Conservation (phyloP, 1,140 invertebrate genomes). For the Trichonephila clavipes region DNA sequence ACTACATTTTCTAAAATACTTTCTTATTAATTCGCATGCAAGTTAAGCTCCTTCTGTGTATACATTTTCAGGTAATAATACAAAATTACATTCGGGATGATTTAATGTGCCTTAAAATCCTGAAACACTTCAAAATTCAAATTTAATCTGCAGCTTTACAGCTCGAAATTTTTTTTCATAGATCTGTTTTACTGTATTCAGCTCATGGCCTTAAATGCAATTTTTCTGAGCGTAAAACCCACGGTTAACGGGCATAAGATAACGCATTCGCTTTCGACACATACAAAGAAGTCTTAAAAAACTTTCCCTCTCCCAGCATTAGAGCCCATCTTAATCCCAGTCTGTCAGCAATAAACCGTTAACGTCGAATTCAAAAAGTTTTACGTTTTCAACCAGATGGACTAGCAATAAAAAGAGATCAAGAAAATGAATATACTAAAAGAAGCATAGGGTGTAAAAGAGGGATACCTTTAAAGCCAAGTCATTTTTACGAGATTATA, state of each 20-base stretch:
- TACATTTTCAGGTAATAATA: too few relatives aligned
- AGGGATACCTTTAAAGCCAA: background rate
- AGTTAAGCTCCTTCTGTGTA: too few relatives aligned
- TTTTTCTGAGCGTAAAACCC: background rate
- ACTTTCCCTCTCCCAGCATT: background rate
- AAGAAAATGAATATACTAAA: background rate
- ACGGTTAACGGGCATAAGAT: background rate
- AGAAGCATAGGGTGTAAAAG: background rate
- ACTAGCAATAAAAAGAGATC: background rate
- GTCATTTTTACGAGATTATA: background rate
- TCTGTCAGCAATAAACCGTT: conserved; percentile 34
- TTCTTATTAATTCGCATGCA: too few relatives aligned
- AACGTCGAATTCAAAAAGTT: background rate
- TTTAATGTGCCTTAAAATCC: too few relatives aligned
- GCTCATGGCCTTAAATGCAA: background rate
- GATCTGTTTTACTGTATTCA: background rate
- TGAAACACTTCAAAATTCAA: background rate
- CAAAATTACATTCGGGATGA: too few relatives aligned
- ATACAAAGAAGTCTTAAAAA: background rate
- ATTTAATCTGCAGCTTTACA: background rate
- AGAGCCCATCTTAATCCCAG: background rate
- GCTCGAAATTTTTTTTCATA: background rate
- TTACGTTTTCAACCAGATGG: conserved; percentile 1
- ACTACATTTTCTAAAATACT: too few relatives aligned
- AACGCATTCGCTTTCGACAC: background rate